Evolutionary conservation across 2,797 vertebrate species (phyloP).

Genomic region (Paguma larvata): DNA sequence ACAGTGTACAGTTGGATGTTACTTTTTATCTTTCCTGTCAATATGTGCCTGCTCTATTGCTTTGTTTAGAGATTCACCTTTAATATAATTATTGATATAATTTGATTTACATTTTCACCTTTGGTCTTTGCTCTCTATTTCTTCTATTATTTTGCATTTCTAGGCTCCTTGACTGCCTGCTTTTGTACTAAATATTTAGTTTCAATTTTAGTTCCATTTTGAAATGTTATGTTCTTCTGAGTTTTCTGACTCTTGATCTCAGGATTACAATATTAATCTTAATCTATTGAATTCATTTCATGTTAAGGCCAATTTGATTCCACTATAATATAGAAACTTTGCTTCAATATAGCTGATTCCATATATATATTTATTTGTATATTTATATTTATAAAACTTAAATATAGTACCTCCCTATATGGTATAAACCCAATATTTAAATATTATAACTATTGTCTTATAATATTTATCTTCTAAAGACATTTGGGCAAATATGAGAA

Average conservation of each 20-base stretch:
- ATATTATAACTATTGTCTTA: not conserved
- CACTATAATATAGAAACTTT: not conserved
- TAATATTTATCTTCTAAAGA: not conserved
- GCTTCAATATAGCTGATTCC: not conserved
- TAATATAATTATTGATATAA: not conserved
- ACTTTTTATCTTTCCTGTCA: not conserved
- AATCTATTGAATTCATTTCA: not conserved
- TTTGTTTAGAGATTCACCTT: not conserved
- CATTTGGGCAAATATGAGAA: not conserved
- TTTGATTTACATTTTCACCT: not conserved
- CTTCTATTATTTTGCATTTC: not conserved
- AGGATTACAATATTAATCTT: not conserved
- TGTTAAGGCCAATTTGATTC: not conserved
- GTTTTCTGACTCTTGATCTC: not conserved
- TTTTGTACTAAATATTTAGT: not conserved
- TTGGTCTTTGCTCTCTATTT: not conserved
- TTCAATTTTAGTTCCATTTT: not conserved
- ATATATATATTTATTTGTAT: too few relatives aligned
- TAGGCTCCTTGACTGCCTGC: not conserved
- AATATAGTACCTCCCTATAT: not conserved
- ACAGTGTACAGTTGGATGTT: not conserved
- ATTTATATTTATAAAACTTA: not conserved
- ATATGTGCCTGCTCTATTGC: not conserved
- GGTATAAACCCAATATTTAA: not conserved
- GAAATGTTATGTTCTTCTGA: not conserved